Conservation (phyloP, 2,888 invertebrate genomes). For the Listrodromus nycthemerus region DNA sequence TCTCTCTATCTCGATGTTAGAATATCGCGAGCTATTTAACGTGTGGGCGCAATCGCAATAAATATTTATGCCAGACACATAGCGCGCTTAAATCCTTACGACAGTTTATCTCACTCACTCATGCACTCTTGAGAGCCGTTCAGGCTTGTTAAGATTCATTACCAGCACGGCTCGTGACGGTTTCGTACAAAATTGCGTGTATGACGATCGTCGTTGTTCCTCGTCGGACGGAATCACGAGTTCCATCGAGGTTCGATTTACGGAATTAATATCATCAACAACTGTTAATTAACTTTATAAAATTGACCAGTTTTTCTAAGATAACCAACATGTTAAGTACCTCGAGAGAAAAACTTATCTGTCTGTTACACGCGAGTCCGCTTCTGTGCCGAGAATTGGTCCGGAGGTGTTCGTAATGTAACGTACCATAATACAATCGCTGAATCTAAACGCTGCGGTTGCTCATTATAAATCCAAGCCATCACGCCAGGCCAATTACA, state of each 20-base stretch:
- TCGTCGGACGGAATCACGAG: not conserved
- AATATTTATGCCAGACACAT: constrained; percentile 54
- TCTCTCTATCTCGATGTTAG: constrained; percentile 23
- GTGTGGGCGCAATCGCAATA: constrained; percentile 57
- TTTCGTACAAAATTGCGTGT: not conserved
- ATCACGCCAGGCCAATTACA: constrained; percentile 61
- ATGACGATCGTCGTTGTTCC: constrained; percentile 16
- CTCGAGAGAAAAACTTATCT: not conserved
- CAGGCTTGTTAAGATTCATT: constrained; percentile 41
- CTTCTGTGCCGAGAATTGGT: constrained; percentile 16
- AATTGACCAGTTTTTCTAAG: not conserved
- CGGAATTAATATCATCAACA: not conserved
- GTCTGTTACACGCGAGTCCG: not conserved
- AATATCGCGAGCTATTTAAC: constrained; percentile 43
- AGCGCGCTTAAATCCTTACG: constrained; percentile 26
- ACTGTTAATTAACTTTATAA: too few species aligned
- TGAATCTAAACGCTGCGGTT: constrained; percentile 31
- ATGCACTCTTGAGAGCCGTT: constrained; percentile 13
- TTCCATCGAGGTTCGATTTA: not conserved
- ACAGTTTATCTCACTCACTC: constrained; percentile 39
- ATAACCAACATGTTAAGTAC: constrained; percentile 1
- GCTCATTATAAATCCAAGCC: constrained; percentile 54
- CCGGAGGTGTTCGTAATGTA: constrained; percentile 29
- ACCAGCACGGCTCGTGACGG: not conserved
- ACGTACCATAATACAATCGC: constrained; percentile 44